These are phyloP conservation scores for Alaudala cheleensis DNA, from an alignment of 2,113 vertebrate genomes.

Conservation along the genomic window DNA sequence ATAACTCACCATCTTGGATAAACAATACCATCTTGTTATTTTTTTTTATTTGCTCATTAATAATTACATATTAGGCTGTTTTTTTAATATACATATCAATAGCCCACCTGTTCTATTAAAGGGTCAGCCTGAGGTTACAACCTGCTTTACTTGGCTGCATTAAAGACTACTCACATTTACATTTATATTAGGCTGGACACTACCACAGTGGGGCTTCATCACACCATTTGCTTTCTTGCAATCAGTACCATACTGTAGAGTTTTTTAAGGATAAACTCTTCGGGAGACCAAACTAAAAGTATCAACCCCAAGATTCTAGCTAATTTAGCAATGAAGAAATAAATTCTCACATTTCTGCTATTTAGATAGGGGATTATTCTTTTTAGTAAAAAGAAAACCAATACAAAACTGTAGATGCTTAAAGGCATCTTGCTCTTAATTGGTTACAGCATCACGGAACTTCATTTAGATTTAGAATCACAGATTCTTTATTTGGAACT, in stretches of 20 bases:
- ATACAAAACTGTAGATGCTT: not conserved
- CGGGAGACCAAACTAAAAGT: not conserved
- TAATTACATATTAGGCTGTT: not conserved
- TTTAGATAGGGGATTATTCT: not conserved
- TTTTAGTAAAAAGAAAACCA: not conserved
- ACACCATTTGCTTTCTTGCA: not conserved
- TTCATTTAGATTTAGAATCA: too few species aligned
- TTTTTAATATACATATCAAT: not conserved
- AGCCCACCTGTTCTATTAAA: not conserved
- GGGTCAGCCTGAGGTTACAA: not conserved
- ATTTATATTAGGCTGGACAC: not conserved
- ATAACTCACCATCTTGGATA: not conserved
- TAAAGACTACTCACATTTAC: not conserved
- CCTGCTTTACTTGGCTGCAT: not conserved
- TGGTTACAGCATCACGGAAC: not conserved
- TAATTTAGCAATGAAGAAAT: not conserved
- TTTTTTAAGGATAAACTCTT: not conserved
- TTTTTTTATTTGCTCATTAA: not conserved
- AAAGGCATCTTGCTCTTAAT: not conserved
- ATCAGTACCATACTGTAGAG: not conserved
- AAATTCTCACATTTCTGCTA: not conserved
- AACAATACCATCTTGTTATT: not conserved
- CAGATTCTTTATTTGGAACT: not conserved
- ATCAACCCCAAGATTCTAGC: not conserved
- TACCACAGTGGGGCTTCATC: not conserved